Evolutionary conservation across 2,797 vertebrate genomes (phyloP).

Genomic region (Paratrypauchen microcephalus): DNA sequence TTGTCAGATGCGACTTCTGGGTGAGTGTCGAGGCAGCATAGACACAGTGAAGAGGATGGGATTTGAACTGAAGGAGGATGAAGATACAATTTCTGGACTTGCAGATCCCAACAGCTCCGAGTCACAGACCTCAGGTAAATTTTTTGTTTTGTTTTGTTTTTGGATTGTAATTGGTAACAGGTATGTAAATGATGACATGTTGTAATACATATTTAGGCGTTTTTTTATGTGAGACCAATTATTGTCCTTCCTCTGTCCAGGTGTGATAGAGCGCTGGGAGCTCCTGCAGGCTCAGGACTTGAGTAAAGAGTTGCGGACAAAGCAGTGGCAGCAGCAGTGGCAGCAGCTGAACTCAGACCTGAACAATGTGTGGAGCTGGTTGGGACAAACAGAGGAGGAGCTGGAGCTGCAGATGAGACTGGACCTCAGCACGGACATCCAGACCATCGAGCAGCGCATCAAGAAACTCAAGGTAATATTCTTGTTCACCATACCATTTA

Average conservation of each 20-base stretch:
- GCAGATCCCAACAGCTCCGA: slow-evolving; percentile 89
- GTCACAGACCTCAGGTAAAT: slow-evolving; percentile 88
- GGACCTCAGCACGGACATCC: slow-evolving; percentile 88
- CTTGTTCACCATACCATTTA: background rate
- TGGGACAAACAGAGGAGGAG: slow-evolving; percentile 83
- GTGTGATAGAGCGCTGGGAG: slow-evolving; percentile 95
- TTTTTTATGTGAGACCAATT: background rate
- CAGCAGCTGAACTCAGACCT: slow-evolving; percentile 93
- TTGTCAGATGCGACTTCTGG: slow-evolving; percentile 86
- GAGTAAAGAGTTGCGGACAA: slow-evolving; percentile 90
- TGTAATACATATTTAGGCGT: background rate
- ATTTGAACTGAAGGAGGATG: slow-evolving; percentile 86
- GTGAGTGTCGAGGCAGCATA: slow-evolving; percentile 90
- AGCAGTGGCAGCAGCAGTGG: slow-evolving; percentile 90
- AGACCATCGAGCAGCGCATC: slow-evolving; percentile 87
- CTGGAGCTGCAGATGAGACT: slow-evolving; percentile 81
- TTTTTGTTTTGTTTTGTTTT: background rate
- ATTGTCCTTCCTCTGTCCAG: slow-evolving; percentile 54
- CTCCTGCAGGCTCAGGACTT: slow-evolving; percentile 93
- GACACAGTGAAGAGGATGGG: slow-evolving; percentile 87
- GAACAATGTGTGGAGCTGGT: slow-evolving; percentile 84
- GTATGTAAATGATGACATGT: background rate
- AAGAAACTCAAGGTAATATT: slow-evolving; percentile 88
- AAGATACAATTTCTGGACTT: slow-evolving; percentile 84
- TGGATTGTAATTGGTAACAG: background rate